These are phyloP conservation scores for Bicyclus anynana DNA, from an alignment of 1,140 invertebrate species.

Conservation along the genomic window DNA sequence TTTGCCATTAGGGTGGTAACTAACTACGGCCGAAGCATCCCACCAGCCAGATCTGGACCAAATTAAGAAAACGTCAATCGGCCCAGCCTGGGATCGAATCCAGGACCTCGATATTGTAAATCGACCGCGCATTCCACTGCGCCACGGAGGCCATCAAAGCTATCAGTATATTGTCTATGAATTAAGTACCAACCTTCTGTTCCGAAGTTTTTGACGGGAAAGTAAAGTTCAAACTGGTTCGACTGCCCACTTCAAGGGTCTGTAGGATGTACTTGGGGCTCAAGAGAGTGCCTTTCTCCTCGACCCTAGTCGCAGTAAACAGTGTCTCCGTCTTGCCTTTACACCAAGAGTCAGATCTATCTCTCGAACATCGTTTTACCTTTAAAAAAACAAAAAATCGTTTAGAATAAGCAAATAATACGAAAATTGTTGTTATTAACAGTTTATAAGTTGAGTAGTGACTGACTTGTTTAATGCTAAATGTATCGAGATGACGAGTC, in stretches of 20 bases:
- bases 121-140: too few species aligned
- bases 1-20: too few species aligned
- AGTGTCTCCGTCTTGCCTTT: constrained; percentile 21
- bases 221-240: constrained; percentile 14
- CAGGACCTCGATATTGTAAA: too few species aligned
- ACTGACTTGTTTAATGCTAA: too few species aligned
- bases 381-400: constrained; percentile 31
- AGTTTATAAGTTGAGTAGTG: too few species aligned
- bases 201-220: constrained; percentile 11
- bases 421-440: background rate
- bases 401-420: background rate
- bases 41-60: too few species aligned
- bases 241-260: constrained; percentile 14
- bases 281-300: constrained; percentile 16
- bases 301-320: background rate
- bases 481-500: too few species aligned
- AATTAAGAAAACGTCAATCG: too few species aligned
- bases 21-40: too few species aligned
- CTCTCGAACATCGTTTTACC: constrained; percentile 21
- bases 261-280: constrained; percentile 21
- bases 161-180: background rate
- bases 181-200: constrained; percentile 19
- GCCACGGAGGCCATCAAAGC: too few species aligned
- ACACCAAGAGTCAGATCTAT: constrained; percentile 38
- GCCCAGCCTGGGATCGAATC: too few species aligned